Evolutionary conservation across 2,113 vertebrate species (phyloP), one percentile per base, ranked within the genome.

Genomic region (Gorsachius goisagi): DNA sequence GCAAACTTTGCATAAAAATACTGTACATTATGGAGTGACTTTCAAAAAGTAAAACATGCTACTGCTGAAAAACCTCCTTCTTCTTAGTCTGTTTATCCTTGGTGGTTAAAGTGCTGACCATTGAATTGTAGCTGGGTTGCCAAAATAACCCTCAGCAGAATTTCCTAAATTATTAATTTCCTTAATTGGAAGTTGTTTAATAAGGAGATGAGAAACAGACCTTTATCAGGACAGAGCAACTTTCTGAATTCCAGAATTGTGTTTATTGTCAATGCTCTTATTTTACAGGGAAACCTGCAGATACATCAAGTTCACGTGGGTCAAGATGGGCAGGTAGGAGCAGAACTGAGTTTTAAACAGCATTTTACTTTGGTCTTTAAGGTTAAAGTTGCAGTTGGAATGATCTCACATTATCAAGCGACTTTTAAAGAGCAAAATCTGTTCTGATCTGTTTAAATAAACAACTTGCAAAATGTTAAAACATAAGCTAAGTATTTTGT

Each of bases 221-320:
- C 28, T 49, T 47, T 37, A 20, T 37, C n/a, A 69, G 21, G 24
- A 14, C 20, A 23, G 32, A 60, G 39, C 26, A 35, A 8, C 5
- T 44, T 55, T 53, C 28, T 1, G 22, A 47, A 39, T 74, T 33
- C 45, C 37, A 22, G 6, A 2, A 19, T 49, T 3, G 22, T 87
- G 37, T 62, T 80, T 45, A 92, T 83, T 82, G 50, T 73, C n/a
- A 32, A 53, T 37, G 77, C 11, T 96, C 90, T 96, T 88, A 6
- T 91, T 95, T 95, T 97, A 37, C 97, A 99, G 99, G 99, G 99
- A 62, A 99, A 99, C 90, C 98, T 99, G 49, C 99, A 99, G 98
- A 99, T 99, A 66, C 99, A 99, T 96, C 99, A 99, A 87, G 99
- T 99, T 21, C 99, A 99, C 1, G 99, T 99, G 74, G 99, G 99